These are phyloP conservation scores for Chrysomela aeneicollis DNA, from an alignment of 2,888 invertebrate species.

Conservation along the genomic window DNA sequence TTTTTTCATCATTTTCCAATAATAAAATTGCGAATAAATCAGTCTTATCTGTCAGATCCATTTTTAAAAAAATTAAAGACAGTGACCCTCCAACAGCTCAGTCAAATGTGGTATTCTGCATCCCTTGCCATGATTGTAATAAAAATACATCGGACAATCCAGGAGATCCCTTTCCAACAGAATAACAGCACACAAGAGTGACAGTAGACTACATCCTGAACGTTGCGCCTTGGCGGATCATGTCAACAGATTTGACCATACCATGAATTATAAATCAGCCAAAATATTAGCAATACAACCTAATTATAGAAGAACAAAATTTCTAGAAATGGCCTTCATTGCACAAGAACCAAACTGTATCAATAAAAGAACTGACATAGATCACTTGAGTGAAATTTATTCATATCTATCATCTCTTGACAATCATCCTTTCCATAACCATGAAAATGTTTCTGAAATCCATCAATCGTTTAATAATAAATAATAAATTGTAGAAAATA, in stretches of 20 bases:
- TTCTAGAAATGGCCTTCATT: slow-evolving; percentile 14
- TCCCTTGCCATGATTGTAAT: neutral
- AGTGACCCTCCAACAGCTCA: too few species aligned
- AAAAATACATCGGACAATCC: neutral
- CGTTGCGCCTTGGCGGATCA: neutral
- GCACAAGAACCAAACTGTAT: neutral
- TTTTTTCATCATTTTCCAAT: too few species aligned
- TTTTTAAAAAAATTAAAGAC: too few species aligned
- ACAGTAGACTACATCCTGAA: neutral
- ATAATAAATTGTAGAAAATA: too few species aligned
- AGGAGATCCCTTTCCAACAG: neutral
- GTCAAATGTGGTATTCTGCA: neutral
- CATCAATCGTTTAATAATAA: too few species aligned
- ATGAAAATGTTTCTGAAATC: too few species aligned
- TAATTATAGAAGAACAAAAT: neutral
- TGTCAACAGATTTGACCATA: neutral
- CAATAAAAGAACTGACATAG: slow-evolving; percentile 7
- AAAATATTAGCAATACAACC: neutral
- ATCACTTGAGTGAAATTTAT: slow-evolving; percentile 13
- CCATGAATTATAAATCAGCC: neutral
- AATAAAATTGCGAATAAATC: too few species aligned
- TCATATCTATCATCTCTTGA: neutral
- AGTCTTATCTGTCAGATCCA: too few species aligned
- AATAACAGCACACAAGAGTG: neutral
- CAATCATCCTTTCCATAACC: neutral